Base-by-base conservation (phyloP, 2,113 vertebrate species). In the Elephas maximus region DNA sequence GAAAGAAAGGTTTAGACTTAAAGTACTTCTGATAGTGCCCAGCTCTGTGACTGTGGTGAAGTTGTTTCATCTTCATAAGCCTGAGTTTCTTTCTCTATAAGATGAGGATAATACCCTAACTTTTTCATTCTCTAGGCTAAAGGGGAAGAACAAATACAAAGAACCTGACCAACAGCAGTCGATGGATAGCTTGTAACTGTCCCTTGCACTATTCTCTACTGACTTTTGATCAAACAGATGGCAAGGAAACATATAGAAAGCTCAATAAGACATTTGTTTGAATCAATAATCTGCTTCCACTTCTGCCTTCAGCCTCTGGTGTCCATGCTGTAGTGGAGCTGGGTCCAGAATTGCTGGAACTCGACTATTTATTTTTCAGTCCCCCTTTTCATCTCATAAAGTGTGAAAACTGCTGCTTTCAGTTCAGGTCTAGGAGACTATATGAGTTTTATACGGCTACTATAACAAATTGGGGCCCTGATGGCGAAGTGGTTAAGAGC, bases 211-310 rank as follows among this genome's bases (percentile, higher is more conserved):
- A 8, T n/a, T 81, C 44, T 77, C 41, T 77, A 26, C 44, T 62
- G 21, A 23, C 60, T 77, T 77, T 45, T 77, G 74, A 26, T 24
- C 44, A 57, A 78, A 79, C 3, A 33, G 3, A 21, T 30, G 28
- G 28, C 51, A 57, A 69, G 23, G 28, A 69, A 63, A 28, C 18
- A 71, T 6, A 53, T 4, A 1, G 5, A 57, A 21, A 9, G 24
- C 0, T 51, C 0, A 0, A 37, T 6, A 63, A 91, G 18, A 65
- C 74, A 51, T 17, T 53, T 18, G 5, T 28, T 9, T 45, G 9
- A 44, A 88, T 23, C 33, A 26, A 33, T 30, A 8, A 60, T 14
- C 5, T 53, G 23, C 33, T 92, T 73, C 12, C 26, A 37, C 48
- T 30, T 96, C 33, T 26, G 10, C 11, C 4, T 67, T 33, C 30